Conservation (phyloP, 2,113 vertebrate genomes). For the Macaca mulatta region DNA sequence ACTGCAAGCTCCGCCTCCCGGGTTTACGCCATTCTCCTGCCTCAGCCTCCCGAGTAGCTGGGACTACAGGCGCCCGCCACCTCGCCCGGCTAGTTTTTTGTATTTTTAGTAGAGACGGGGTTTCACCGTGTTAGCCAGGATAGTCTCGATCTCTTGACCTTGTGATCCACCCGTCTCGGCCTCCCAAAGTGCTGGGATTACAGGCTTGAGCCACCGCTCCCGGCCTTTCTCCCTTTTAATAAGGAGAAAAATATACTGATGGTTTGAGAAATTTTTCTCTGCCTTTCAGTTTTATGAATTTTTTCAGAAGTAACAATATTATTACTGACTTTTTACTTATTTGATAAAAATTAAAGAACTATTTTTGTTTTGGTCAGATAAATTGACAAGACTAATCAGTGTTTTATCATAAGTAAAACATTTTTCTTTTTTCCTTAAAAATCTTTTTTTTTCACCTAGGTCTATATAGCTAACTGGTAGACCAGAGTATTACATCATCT, state of each 20-base stretch:
- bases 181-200: too few species aligned
- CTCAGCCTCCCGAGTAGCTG: too few species aligned
- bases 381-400: background rate
- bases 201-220: too few species aligned
- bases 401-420: conserved; percentile 20
- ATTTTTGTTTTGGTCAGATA: conserved; percentile 55
- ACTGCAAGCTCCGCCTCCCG: too few species aligned
- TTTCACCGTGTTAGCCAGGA: too few species aligned
- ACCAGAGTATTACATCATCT: background rate
- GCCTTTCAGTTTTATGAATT: background rate
- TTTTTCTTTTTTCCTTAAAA: conserved; percentile 32
- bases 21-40: too few species aligned
- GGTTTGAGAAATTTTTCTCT: conserved; percentile 1
- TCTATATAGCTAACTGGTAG: background rate
- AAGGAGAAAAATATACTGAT: background rate
- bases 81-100: too few species aligned
- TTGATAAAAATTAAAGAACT: conserved; percentile 48
- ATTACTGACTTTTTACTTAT: conserved; percentile 51
- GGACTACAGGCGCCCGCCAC: too few species aligned
- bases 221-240: background rate
- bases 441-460: background rate
- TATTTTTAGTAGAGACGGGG: too few species aligned
- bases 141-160: too few species aligned
- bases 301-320: conserved; percentile 31
- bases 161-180: too few species aligned